Conservation (phyloP, 1,140 invertebrate genomes). For the Drosophila carrolli region DNA sequence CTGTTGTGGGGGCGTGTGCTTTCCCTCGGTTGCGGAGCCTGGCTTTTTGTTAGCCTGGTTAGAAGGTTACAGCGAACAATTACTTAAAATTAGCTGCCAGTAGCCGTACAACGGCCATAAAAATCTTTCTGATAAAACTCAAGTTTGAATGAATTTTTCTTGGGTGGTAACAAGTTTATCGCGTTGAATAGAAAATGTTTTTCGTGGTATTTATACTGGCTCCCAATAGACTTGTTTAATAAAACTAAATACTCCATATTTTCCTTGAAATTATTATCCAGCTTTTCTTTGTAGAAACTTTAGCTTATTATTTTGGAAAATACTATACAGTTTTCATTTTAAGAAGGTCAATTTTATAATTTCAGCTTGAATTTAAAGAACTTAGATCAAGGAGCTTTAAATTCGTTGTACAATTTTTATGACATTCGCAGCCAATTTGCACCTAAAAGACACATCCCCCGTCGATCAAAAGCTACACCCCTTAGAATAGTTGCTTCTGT, state of each 20-base stretch:
- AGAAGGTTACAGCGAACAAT: conserved; percentile 67
- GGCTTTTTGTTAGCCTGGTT: conserved; percentile 48
- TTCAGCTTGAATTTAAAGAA: no score
- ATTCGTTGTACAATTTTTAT: no score
- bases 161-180: conserved; percentile 42
- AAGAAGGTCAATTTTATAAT: no score
- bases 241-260: neutral
- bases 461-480: neutral
- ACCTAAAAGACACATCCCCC: no score
- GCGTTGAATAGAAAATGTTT: conserved; percentile 35
- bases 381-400: no score
- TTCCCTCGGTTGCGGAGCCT: conserved; percentile 35
- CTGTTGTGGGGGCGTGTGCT: conserved; percentile 60
- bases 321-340: no score
- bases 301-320: no score
- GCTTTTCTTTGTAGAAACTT: no score
- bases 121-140: conserved; percentile 43
- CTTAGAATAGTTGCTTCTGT: neutral
- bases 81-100: conserved; percentile 75
- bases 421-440: no score
- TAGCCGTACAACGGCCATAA: conserved; percentile 30
- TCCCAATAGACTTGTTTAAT: neutral
- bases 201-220: conserved; percentile 13
- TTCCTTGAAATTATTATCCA: neutral
- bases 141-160: conserved; percentile 35